phyloP scores from a whole-genome alignment of 2,113 vertebrate genomes.

The Malurus cyaneus region DNA sequence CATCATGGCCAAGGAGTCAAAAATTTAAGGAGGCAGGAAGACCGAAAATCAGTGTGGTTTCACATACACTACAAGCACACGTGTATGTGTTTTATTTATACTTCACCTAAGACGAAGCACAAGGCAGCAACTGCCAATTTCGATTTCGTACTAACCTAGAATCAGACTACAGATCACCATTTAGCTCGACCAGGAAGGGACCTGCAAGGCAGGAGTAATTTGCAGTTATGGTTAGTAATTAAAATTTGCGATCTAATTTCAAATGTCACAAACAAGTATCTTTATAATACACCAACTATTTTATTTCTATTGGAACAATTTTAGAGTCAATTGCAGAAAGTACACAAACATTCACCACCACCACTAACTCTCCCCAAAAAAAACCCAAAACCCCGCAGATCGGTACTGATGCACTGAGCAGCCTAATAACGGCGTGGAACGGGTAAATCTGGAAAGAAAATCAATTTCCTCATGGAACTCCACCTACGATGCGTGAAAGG shows the following conservation, averaged over 20 bases:
- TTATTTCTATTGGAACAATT: neutral
- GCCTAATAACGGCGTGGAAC: neutral
- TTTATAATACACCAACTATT: neutral
- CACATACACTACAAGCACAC: rapidly evolving
- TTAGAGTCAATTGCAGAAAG: neutral
- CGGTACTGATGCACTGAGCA: neutral
- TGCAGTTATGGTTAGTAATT: neutral
- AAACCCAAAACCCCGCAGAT: rapidly evolving
- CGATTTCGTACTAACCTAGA: neutral
- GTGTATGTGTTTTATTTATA: neutral
- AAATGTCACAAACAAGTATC: neutral
- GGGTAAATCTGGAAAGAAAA: neutral
- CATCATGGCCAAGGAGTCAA: neutral
- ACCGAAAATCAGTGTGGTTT: neutral
- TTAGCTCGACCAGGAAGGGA: neutral
- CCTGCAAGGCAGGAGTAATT: neutral
- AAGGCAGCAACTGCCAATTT: neutral
- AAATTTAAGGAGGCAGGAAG: neutral
- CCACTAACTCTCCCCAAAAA: rapidly evolving
- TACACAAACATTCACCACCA: too few relatives aligned
- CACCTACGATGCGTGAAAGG: neutral
- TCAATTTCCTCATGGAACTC: neutral
- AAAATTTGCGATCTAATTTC: neutral
- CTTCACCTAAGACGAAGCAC: neutral
- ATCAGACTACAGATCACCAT: neutral